A percentile compares a stretch with the other conserved stretches of the same genome.
Evolutionary conservation across 2,113 vertebrate genomes (phyloP).

Genomic region (Carassius carassius): DNA sequence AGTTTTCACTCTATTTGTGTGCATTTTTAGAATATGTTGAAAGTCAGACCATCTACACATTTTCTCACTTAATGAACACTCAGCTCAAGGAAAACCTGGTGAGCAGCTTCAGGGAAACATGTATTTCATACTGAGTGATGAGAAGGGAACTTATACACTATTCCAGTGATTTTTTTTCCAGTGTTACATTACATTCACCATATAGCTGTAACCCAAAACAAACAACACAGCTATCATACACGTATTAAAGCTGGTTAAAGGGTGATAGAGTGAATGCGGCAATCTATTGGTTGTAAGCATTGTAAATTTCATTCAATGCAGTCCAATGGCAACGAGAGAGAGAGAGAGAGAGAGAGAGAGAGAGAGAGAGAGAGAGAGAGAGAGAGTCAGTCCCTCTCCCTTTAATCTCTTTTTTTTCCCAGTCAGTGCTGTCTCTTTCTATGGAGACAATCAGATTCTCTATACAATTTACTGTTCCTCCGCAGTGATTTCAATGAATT

Average conservation of each 20-base stretch:
- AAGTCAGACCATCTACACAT: not conserved
- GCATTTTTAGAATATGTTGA: not conserved
- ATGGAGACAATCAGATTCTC: constrained; percentile 71
- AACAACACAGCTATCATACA: constrained; percentile 42
- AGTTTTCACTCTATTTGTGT: not conserved
- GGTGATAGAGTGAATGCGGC: constrained; percentile 81
- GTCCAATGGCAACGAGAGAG: constrained; percentile 82
- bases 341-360: constrained; percentile 62
- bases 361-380: constrained; percentile 56
- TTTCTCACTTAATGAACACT: not conserved
- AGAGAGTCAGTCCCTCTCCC: constrained; percentile 76
- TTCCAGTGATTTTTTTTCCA: not conserved
- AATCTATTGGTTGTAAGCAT: constrained; percentile 88
- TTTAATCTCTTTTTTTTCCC: constrained; percentile 74
- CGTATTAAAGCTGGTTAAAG: constrained; percentile 66
- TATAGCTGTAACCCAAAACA: not conserved
- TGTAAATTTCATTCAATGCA: constrained; percentile 84
- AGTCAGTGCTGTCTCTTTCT: constrained; percentile 60
- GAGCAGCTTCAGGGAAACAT: too few species aligned
- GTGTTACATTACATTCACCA: not conserved
- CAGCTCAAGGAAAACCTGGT: not conserved
- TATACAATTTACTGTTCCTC: constrained; percentile 64
- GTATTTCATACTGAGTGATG: not conserved
- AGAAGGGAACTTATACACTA: not conserved
- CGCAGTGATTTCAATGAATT: constrained; percentile 73